Evolutionary conservation across 2,888 invertebrate genomes (phyloP).

Genomic region (Oscheius myriophilus): DNA sequence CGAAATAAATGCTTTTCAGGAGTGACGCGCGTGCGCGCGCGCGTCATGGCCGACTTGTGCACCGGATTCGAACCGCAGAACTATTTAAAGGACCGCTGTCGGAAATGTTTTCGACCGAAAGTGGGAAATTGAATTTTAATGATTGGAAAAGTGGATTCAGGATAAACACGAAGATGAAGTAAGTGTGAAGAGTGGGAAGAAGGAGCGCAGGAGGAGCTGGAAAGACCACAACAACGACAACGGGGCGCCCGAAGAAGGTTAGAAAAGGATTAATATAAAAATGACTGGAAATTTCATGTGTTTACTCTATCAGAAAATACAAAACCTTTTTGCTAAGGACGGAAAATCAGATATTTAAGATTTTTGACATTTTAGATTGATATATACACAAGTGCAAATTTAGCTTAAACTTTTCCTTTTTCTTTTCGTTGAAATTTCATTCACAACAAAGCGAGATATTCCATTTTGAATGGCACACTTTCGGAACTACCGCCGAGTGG

Average conservation of each 20-base stretch:
- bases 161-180: constrained; percentile 46
- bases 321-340: too few species aligned
- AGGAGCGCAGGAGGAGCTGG: constrained; percentile 53
- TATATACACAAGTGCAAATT: too few species aligned
- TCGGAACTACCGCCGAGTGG: too few species aligned
- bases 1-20: constrained; percentile 2
- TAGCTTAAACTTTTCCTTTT: too few species aligned
- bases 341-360: too few species aligned
- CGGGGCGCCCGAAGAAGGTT: constrained; percentile 55
- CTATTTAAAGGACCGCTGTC: constrained; percentile 72
- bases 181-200: constrained; percentile 34
- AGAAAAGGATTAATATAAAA: too few species aligned
- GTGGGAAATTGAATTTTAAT: constrained; percentile 18
- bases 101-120: constrained; percentile 68
- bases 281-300: too few species aligned
- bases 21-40: constrained; percentile 27
- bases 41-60: constrained; percentile 57
- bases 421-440: too few species aligned
- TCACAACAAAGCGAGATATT: too few species aligned
- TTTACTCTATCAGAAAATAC: too few species aligned
- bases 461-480: too few species aligned
- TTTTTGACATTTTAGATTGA: too few species aligned
- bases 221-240: constrained; percentile 44
- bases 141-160: constrained; percentile 25
- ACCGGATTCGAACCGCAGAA: constrained; percentile 72